phyloP scores from a whole-genome alignment of 2,797 vertebrate species.

The Staurois parvus region DNA sequence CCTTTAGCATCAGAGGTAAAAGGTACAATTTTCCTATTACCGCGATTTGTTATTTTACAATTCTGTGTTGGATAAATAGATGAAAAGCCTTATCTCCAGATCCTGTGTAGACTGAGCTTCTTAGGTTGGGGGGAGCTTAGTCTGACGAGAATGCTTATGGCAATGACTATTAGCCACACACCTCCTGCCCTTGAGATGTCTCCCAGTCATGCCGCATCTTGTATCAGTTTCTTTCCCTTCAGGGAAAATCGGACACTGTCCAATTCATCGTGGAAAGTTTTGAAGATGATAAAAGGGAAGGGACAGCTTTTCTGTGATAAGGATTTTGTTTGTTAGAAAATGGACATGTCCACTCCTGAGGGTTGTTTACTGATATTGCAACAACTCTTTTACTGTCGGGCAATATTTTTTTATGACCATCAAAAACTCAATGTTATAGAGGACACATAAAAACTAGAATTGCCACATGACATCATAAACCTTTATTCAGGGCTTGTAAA shows the following conservation, averaged over 20 bases:
- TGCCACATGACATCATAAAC: not conserved
- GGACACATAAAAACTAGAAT: constrained; percentile 7
- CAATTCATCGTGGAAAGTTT: constrained; percentile 59
- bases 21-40: too few species aligned
- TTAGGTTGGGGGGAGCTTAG: not conserved
- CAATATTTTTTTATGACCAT: constrained; percentile 24
- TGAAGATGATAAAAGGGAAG: constrained; percentile 47
- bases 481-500: constrained; percentile 4
- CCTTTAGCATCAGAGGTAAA: too few species aligned
- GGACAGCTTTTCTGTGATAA: not conserved
- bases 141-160: constrained; percentile 62
- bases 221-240: constrained; percentile 63
- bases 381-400: constrained; percentile 23
- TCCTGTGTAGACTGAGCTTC: not conserved
- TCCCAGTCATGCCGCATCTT: constrained; percentile 43
- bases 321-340: constrained; percentile 48
- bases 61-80: not conserved
- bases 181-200: constrained; percentile 68
- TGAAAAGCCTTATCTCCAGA: not conserved
- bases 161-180: constrained; percentile 61
- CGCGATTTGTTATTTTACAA: not conserved
- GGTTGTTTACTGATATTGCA: constrained; percentile 20
- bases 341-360: not conserved
- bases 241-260: constrained; percentile 51
- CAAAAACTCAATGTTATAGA: constrained; percentile 10